Base-by-base conservation (phyloP, 2,797 vertebrate species). In the Morus bassanus region DNA sequence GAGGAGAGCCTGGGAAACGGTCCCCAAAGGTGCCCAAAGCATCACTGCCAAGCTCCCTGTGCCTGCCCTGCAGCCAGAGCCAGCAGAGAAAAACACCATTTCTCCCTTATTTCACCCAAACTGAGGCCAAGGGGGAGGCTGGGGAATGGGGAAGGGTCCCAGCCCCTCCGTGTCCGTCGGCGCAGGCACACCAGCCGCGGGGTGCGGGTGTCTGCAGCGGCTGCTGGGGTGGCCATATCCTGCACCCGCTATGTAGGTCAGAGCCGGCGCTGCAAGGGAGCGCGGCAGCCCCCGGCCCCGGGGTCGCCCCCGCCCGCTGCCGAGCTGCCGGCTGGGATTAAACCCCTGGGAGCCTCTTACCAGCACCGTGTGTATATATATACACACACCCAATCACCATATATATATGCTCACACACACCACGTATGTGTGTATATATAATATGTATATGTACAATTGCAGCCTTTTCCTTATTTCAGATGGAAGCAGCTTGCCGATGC, bases 391-490 rank as follows among this genome's bases (percentile, higher is more conserved):
- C 0, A 12, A 15, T 5, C 37, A 3, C 13, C 45, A 10, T 3
- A 8, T 4, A n/a, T 18, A 23, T 6, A 9, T 9, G 18, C 2
- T 3, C 4, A 6, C 11, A 28, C 27, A 30, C 15, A 28, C 30
- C 8, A 1, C 25, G 8, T 7, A 10, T 9, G 4, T 5, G 7
- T 14, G 2, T 11, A 3, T 14, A 3, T 28, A 13, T 27, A 13
- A 39, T 5, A 17, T 8, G 21, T 7, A 14, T 8, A 3, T 4
- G 8, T 8, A 13, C 13, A 31, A 59, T 13, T n/a, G 21, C 11
- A 4, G 39, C 18, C 25, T 13, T 50, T 31, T 31, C 5, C 87
- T 18, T 1, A 5, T 39, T 54, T 17, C 33, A 11, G 70, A 2
- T 7, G 57, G 74, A 33, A 83, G 68, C 59, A 16, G 37, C 74